phyloP scores from a whole-genome alignment of 2,797 vertebrate species.

The Yasuhikotakia modesta region DNA sequence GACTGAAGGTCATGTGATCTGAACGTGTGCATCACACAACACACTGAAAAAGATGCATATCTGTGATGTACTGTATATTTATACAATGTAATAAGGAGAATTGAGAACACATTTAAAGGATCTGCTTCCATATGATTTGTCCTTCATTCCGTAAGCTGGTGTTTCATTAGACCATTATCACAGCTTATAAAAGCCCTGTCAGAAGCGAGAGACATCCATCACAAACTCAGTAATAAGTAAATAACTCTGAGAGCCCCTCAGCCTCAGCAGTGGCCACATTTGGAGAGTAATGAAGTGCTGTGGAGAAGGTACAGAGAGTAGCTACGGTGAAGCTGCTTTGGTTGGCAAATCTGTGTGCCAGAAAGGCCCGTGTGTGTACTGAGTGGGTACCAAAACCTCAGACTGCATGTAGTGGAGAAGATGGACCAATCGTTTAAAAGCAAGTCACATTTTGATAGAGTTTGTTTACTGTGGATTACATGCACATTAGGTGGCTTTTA shows the following conservation, averaged over 20 bases:
- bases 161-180: constrained; percentile 43
- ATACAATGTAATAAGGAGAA: too few species aligned
- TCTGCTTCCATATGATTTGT: constrained; percentile 29
- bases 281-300: constrained; percentile 31
- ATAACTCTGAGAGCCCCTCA: constrained; percentile 55
- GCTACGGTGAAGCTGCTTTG: constrained; percentile 18
- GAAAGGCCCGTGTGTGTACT: not conserved
- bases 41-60: too few species aligned
- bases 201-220: constrained; percentile 9
- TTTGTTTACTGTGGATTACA: not conserved
- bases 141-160: not conserved
- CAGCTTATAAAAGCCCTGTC: constrained; percentile 46
- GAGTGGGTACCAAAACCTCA: not conserved
- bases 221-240: constrained; percentile 32
- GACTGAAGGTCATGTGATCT: too few species aligned
- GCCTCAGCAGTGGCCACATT: constrained; percentile 61
- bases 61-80: too few species aligned
- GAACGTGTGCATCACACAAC: too few species aligned
- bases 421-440: not conserved
- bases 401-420: not conserved
- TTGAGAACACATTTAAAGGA: constrained; percentile 25
- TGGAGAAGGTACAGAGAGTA: constrained; percentile 17
- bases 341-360: constrained; percentile 5
- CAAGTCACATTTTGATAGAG: not conserved
- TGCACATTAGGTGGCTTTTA: too few species aligned